Evolutionary conservation across 1,140 invertebrate species (phyloP).

Genomic region (Ceratoteleas bidentatus): DNA sequence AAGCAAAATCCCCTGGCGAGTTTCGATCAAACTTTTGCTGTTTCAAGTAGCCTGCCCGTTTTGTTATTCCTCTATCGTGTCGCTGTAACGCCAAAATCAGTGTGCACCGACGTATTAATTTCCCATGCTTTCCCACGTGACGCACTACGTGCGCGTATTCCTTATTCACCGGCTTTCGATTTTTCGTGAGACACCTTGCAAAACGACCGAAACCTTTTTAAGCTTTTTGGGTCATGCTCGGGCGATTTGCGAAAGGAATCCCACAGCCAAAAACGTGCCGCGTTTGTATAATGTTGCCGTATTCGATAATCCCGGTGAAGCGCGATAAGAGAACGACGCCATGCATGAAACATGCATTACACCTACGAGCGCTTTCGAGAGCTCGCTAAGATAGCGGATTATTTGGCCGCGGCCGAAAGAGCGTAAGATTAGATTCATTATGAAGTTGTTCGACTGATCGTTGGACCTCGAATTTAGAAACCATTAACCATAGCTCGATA

Average conservation of each 20-base stretch:
- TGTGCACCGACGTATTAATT: slow-evolving; percentile 31
- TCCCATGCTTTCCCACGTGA: slow-evolving; percentile 25
- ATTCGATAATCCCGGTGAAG: slow-evolving; percentile 44
- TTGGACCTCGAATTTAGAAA: slow-evolving; percentile 4
- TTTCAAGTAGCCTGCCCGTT: not conserved
- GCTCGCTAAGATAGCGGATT: slow-evolving; percentile 13
- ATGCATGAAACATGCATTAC: slow-evolving; percentile 37
- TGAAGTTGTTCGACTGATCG: not conserved
- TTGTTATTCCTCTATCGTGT: slow-evolving; percentile 23
- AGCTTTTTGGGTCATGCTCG: slow-evolving; percentile 43
- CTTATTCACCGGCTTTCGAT: slow-evolving; percentile 46
- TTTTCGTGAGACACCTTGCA: slow-evolving; percentile 40
- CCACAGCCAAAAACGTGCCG: slow-evolving; percentile 48
- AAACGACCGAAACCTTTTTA: slow-evolving; percentile 45
- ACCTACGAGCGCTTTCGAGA: slow-evolving; percentile 21
- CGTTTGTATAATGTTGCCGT: slow-evolving; percentile 54
- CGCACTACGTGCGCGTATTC: slow-evolving; percentile 36
- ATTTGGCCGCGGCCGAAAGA: slow-evolving; percentile 8
- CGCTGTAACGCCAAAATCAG: slow-evolving; percentile 44
- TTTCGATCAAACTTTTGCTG: not conserved
- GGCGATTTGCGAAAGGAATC: slow-evolving; percentile 47
- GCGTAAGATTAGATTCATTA: not conserved
- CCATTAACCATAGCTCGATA: not conserved
- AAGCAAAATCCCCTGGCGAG: too few relatives aligned
- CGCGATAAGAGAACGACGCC: slow-evolving; percentile 22